phyloP scores from a whole-genome alignment of 2,888 invertebrate species.

The Esperia sulphurella region DNA sequence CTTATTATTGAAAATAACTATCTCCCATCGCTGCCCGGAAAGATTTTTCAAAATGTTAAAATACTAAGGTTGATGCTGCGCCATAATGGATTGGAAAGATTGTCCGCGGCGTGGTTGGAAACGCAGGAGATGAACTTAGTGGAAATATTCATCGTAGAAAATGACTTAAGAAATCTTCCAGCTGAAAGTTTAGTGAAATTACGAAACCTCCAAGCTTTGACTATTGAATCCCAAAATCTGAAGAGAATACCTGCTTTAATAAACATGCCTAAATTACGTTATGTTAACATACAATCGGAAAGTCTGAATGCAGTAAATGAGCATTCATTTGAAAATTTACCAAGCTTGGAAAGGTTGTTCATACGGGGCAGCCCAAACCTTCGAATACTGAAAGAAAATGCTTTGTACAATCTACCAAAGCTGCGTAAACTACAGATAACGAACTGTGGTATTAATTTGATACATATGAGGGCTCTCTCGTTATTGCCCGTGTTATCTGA shows the following conservation, averaged over 20 bases:
- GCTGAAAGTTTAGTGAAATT: conserved; percentile 87
- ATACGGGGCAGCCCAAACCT: conserved; percentile 84
- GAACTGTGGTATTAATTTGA: conserved; percentile 85
- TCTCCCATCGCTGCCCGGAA: conserved; percentile 90
- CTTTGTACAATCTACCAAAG: conserved; percentile 84
- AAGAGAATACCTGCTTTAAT: conserved; percentile 87
- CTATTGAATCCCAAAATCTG: conserved; percentile 87
- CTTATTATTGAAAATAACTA: conserved; percentile 93
- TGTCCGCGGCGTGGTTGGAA: conserved; percentile 89
- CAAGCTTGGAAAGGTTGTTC: conserved; percentile 86
- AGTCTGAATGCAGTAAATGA: conserved; percentile 83
- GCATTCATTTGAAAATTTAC: conserved; percentile 84
- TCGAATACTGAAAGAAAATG: conserved; percentile 84
- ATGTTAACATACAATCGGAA: conserved; percentile 85
- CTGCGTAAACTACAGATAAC: conserved; percentile 86
- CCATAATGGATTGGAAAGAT: conserved; percentile 89
- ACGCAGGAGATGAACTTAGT: conserved; percentile 87
- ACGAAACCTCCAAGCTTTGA: conserved; percentile 88
- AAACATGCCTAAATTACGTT: conserved; percentile 84
- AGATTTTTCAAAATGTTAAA: conserved; percentile 86
- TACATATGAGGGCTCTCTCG: conserved; percentile 88
- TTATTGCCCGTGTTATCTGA: conserved; percentile 85
- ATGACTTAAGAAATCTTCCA: conserved; percentile 87
- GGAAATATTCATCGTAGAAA: conserved; percentile 92
- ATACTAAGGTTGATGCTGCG: conserved; percentile 89